phyloP scores from a whole-genome alignment of 2,888 invertebrate genomes.

The Eilema depressum region DNA sequence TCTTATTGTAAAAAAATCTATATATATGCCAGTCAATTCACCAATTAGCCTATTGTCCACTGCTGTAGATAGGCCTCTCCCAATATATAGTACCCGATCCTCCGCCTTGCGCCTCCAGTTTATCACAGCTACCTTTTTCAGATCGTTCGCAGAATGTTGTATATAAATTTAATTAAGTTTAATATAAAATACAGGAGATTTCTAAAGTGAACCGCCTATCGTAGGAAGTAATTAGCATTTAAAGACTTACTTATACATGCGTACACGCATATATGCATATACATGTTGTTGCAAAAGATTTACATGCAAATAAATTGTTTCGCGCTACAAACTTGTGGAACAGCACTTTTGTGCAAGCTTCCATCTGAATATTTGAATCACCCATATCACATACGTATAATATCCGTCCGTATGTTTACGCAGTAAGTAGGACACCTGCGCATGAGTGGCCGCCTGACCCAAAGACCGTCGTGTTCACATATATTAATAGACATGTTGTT shows the following conservation, averaged over 20 bases:
- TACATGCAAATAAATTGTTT: not conserved
- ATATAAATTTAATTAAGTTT: not conserved
- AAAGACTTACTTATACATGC: not conserved
- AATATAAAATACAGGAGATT: not conserved
- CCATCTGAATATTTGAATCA: not conserved
- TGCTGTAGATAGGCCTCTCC: not conserved
- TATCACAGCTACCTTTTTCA: not conserved
- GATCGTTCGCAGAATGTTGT: not conserved
- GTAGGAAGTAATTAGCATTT: not conserved
- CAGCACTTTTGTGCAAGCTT: not conserved
- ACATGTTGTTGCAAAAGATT: not conserved
- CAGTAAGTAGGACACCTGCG: conserved; percentile 60
- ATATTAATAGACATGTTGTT: conserved; percentile 42
- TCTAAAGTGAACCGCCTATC: not conserved
- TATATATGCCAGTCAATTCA: too few species aligned
- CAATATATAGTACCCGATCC: not conserved
- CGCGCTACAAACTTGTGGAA: not conserved
- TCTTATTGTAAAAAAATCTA: too few species aligned
- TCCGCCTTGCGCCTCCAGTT: too few species aligned
- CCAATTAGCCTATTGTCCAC: too few species aligned
- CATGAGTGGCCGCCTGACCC: conserved; percentile 55
- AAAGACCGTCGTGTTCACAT: conserved; percentile 22
- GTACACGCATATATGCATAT: not conserved
- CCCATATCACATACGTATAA: not conserved
- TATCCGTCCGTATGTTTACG: conserved; percentile 39